Base-by-base conservation (phyloP, 2,888 invertebrate genomes). In the Zygogramma bicolorata region DNA sequence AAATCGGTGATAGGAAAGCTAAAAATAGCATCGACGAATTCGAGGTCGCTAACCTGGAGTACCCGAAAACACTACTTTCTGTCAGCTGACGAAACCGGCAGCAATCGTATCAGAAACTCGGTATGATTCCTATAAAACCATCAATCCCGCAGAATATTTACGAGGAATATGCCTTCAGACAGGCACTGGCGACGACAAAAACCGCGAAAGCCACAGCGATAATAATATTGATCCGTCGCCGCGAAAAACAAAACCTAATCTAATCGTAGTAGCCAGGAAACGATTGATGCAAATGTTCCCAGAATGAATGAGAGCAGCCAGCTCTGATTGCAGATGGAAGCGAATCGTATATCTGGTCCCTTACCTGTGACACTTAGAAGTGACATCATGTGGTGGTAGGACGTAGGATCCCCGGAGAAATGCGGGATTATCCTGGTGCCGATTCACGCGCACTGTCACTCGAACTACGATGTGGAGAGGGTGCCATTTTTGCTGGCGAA, bases 291-390 rank as follows among this genome's bases (percentile, higher is more conserved):
- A 53, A 53, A 6, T 27, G 27, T 53, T 53, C 27, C 13, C 15
- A 5, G 25, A 53, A 53, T 27, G 27, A 15, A 27, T 6, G 20
- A 46, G 20, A 46, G 46, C 46, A 53, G 53, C 53, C 22, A 25
- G 27, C 53, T 7, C n/a, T 22, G 40, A 40, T 57, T 67, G 18
- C 27, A 22, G 53, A 53, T 25, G n/a, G 40, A 63, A 57, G 15
- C 53, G 40, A 42, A 66, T 57, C 15, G 13, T n/a, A n/a, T n/a
- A n/a, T n/a, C 29, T 13, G 31, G 20, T 22, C n/a, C 59, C 67
- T 73, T 68, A 75, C 75, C 75, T 75, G 75, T 75, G 63, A 75
- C 75, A 66, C 74, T 75, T 62, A 75, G 68, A 59, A 75, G 73
- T 73, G 75, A 75, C 75, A 75, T 75, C 75, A 75, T 75, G 75